phyloP scores from a whole-genome alignment of 1,140 invertebrate species.

The Microplitis mediator region DNA sequence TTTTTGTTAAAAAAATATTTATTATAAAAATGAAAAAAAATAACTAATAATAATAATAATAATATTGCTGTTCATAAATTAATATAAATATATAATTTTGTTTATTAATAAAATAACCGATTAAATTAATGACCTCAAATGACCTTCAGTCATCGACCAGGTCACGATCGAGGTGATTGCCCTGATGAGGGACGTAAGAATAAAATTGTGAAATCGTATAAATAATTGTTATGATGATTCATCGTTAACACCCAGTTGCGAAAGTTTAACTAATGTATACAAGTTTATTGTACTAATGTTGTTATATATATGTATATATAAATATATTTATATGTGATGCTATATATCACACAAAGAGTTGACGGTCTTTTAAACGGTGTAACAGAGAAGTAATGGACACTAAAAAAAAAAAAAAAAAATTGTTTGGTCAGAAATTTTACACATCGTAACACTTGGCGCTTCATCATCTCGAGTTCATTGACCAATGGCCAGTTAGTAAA shows the following conservation, averaged over 20 bases:
- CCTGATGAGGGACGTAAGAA: constrained; percentile 6
- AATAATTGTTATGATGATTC: constrained; percentile 17
- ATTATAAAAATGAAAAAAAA: not conserved
- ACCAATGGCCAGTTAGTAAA: not conserved
- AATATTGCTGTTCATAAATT: too few relatives aligned
- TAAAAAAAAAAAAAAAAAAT: not conserved
- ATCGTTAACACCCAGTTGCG: constrained; percentile 22
- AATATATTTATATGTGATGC: constrained; percentile 3
- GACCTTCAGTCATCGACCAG: constrained; percentile 7
- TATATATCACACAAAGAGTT: constrained; percentile 1
- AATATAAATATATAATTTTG: too few relatives aligned
- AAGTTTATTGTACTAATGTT: constrained; percentile 6
- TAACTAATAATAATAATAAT: too few relatives aligned
- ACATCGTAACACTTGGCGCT: constrained; percentile 13
- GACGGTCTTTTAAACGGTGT: too few relatives aligned
- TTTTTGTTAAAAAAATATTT: constrained; percentile 6
- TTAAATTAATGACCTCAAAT: not conserved
- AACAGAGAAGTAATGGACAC: too few relatives aligned
- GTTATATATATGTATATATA: not conserved
- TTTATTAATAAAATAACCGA: not conserved
- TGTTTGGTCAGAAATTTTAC: constrained; percentile 21
- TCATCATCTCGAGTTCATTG: not conserved
- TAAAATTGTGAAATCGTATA: constrained; percentile 11
- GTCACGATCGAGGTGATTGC: constrained; percentile 7
- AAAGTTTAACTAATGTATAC: constrained; percentile 5